phyloP scores from a whole-genome alignment of 2,113 vertebrate genomes.

The Bubo bubo region DNA sequence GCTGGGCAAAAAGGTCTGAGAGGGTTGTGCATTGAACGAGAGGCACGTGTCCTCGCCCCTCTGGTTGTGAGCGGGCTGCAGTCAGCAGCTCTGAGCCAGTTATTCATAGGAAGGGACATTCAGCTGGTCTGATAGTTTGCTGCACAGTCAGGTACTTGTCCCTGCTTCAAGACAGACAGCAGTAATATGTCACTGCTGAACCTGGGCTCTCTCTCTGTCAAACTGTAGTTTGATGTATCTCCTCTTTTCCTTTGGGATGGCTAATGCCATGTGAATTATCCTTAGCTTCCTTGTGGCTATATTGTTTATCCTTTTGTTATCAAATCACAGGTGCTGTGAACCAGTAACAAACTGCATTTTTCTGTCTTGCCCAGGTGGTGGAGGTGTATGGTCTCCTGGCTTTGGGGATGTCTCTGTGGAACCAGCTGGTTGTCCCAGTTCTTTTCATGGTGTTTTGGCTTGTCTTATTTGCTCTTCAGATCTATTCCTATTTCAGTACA shows the following conservation, averaged over 20 bases:
- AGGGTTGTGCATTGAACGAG: neutral
- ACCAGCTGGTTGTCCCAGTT: conserved; percentile 96
- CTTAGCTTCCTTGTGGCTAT: neutral
- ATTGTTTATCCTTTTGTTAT: neutral
- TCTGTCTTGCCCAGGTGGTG: conserved; percentile 84
- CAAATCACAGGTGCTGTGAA: neutral
- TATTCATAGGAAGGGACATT: neutral
- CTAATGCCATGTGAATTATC: neutral
- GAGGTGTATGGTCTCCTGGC: conserved; percentile 96
- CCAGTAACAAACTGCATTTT: neutral
- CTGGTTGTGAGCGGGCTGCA: neutral
- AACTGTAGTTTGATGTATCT: neutral
- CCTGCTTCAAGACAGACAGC: neutral
- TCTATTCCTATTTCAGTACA: conserved; percentile 97
- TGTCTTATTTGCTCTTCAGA: conserved; percentile 95
- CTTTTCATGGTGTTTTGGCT: conserved; percentile 99
- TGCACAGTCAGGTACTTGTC: neutral
- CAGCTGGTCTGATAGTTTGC: neutral
- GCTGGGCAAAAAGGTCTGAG: neutral
- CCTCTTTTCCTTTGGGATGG: neutral
- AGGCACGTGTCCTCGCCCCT: fast-evolving
- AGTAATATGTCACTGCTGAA: neutral
- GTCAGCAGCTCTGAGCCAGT: neutral
- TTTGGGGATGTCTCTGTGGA: conserved; percentile 97
- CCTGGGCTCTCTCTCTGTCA: neutral